Base-by-base conservation (phyloP, 2,113 vertebrate species). In the Pangasianodon hypophthalmus region DNA sequence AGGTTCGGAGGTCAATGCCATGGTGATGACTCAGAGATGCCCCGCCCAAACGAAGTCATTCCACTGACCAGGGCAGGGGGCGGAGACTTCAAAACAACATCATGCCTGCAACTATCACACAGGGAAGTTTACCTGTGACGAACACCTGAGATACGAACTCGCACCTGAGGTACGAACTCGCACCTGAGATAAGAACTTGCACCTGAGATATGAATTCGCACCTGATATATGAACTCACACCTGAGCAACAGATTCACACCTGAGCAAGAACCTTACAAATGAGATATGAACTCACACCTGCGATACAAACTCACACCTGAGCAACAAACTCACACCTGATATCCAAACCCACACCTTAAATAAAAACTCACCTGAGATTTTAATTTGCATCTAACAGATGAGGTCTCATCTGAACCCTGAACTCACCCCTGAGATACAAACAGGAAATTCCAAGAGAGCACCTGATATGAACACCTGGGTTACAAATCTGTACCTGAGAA, bases 71-170 rank as follows among this genome's bases (percentile, higher is more conserved):
- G 95, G 88, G 94, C 95, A 83, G 95, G 95, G 90, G 95, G 94
- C 48, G 88, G 88, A 80, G 96, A 96, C 93, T 96, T 95, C 94
- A 96, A 96, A 94, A 96, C 96, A 87, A 93, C 95, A 0, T 96
- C 96, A 90, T 96, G 96, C 92, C 95, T 96, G 90, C 95, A 95
- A 3, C 90, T 96, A 86, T 95, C 95, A 7, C 95, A 95, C 91
- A 93, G 95, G 26, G 96, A 96, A 91, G 96, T 96, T 87, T 96
- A 95, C 93, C 95, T 96, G 95, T 96, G 94, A 96, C 46, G 50
- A 52, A 37, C 85, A 44, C 21, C 58, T 64, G 58, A 64, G 60
- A 54, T 3, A 44, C 24, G 3, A 48, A 64, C 10, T 85, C 37
- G 1, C 37, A 85, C 37, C 21, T 85, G 13, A 60, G 9, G 37